Base-by-base conservation (phyloP, 2,113 vertebrate species). In the Lepisosteus osseus region DNA sequence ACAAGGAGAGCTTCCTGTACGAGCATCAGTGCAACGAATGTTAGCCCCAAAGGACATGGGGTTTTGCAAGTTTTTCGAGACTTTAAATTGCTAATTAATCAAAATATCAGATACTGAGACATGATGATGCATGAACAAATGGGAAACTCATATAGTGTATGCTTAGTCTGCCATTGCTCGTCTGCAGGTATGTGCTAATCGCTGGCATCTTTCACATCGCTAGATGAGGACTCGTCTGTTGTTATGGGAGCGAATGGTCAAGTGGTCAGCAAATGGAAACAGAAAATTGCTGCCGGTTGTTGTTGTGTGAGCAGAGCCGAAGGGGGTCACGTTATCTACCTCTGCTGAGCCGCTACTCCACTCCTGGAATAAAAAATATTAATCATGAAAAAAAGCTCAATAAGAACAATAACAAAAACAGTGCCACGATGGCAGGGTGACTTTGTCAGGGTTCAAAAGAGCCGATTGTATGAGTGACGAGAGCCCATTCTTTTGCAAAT, bases 201-300 rank as follows among this genome's bases (percentile, higher is more conserved):
- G 13, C 64, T 66, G 64, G 41, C 45, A 8, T 15, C 42, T 47
- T 42, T 40, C 63, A 9, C 2, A 2, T 41, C 5, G 13, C 64
- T 15, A 77, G 82, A 84, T 80, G 74, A 79, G 77, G 85, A 78
- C 86, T 85, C 83, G 79, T 88, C 86, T 73, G 76, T 77, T 11
- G 47, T 76, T 78, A 80, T 45, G 69, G 77, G 72, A 84, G 84
- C 87, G 88, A 85, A 90, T 85, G 91, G 89, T 91, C 89, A 92
- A 92, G 90, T 92, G 89, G 91, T 90, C 87, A 89, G 86, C 89
- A 91, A 90, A 92, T 92, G 86, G 89, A 89, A 90, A 90, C 72
- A 79, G 86, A 93, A 91, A 93, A 93, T 93, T 92, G 88, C 83
- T 82, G 77, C 85, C 85, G 86, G 86, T 91, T 84, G 85, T 89